phyloP scores from a whole-genome alignment of 2,797 vertebrate genomes.

The Gymnocypris eckloni region DNA sequence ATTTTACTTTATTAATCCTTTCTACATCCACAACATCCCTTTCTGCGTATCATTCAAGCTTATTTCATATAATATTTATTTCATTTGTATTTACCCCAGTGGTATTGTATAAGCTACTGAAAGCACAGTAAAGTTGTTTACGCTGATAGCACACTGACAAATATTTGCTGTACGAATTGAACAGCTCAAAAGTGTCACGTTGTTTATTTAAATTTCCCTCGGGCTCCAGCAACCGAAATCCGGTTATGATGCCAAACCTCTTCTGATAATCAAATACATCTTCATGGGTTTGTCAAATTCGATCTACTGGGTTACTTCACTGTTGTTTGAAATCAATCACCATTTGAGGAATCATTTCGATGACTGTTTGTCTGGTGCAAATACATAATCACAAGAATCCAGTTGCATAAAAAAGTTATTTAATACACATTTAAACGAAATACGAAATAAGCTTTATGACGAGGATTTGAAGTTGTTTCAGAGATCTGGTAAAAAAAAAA shows the following conservation, averaged over 20 bases:
- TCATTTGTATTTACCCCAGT: background rate
- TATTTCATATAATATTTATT: slow-evolving; percentile 1
- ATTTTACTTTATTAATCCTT: background rate
- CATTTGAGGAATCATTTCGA: background rate
- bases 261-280: slow-evolving; percentile 29
- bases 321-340: background rate
- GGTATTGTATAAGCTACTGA: background rate
- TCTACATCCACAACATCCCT: background rate
- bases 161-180: slow-evolving; percentile 33
- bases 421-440: background rate
- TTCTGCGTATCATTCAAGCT: background rate
- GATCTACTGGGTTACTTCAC: background rate
- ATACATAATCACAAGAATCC: background rate
- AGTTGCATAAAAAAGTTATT: background rate
- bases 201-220: slow-evolving; percentile 30
- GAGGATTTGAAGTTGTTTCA: background rate
- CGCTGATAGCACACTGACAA: slow-evolving; percentile 11
- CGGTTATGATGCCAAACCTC: background rate
- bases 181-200: slow-evolving; percentile 13
- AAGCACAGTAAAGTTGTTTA: background rate
- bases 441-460: background rate
- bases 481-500: background rate
- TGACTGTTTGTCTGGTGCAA: background rate
- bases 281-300: slow-evolving; percentile 13
- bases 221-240: slow-evolving; percentile 21